Evolutionary conservation across 2,113 vertebrate genomes (phyloP), one percentile per base, ranked within the genome.

Genomic region (Lycaon pictus): DNA sequence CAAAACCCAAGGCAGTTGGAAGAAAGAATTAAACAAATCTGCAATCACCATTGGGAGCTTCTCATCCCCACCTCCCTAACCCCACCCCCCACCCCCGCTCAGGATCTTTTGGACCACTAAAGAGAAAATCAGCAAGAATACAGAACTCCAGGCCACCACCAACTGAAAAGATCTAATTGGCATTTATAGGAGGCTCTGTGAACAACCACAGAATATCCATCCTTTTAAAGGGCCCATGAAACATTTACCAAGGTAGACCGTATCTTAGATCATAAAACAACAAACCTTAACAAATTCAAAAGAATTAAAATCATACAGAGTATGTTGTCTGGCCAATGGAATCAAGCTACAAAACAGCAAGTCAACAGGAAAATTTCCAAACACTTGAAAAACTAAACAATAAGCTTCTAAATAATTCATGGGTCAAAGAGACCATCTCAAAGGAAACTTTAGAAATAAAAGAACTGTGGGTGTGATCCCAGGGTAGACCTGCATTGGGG

Each of bases 371-470:
- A 79, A 90, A 77, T 32, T 48, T 48, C 43, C 51, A 20, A 58
- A 85, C 10, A 60, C 37, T 60, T 88, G 27, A 69, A 91, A 94
- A 94, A 71, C 58, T 89, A 58, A 90, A 65, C 43, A 92, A 60
- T 43, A 86, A 67, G 63, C 72, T 62, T 67, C 72, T 90, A 82
- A 94, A 43, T 67, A 74, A 93, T 55, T 86, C 53, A 63, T 93
- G 22, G 3, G 7, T 60, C 72, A 79, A 56, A 69, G 65, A 76
- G 53, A 37, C 5, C 23, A 71, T 74, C 51, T 84, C 62, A 23
- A 81, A 92, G 63, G 62, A 95, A 95, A 67, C 2, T 51, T 93
- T 4, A 51, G 92, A 93, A 74, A 43, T 25, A 12, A n/a, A 43
- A 43, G 43, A 43, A 43, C 43, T 43, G 43, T 1, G 43, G 43